Conservation (phyloP, 1,140 invertebrate species). For the Drosophila guanche region DNA sequence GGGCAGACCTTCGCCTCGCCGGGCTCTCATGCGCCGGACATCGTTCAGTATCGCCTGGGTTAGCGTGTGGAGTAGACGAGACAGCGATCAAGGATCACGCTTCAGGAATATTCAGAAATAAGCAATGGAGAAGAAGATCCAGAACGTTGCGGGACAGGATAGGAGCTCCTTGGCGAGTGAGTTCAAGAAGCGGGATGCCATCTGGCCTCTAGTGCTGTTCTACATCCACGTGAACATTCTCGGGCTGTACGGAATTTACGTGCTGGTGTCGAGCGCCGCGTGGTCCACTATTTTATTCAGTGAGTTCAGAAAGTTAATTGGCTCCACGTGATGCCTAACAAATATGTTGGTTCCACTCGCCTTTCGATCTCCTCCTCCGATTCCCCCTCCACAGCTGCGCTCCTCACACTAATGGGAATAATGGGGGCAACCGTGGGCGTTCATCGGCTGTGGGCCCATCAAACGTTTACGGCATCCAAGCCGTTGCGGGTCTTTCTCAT, state of each 20-base stretch:
- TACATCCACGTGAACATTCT: conserved; percentile 88
- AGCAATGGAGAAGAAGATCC: conserved; percentile 20
- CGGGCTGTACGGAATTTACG: conserved; percentile 86
- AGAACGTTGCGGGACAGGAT: neutral
- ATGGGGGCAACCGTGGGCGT: conserved; percentile 93
- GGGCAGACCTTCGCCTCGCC: conserved; percentile 3
- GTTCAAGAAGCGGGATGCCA: conserved; percentile 85
- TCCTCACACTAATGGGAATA: conserved; percentile 86
- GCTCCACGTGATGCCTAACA: conserved; percentile 6
- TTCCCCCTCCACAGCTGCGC: conserved; percentile 84
- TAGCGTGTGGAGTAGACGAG: conserved; percentile 7
- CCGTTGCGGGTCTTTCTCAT: conserved; percentile 90
- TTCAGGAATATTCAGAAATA: neutral
- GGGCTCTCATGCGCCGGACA: neutral
- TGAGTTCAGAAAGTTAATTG: conserved; percentile 84
- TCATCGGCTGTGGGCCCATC: conserved; percentile 96
- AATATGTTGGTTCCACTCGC: conserved; percentile 6
- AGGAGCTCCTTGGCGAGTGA: conserved; percentile 21
- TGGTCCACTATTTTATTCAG: conserved; percentile 87
- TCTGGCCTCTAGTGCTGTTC: conserved; percentile 87
- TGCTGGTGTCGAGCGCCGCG: conserved; percentile 86
- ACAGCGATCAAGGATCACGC: neutral
- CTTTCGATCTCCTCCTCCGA: neutral
- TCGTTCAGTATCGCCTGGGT: conserved; percentile 38
- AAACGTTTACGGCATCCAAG: conserved; percentile 89